Conservation (phyloP, 2,888 invertebrate genomes). For the Invenusta paracnida region DNA sequence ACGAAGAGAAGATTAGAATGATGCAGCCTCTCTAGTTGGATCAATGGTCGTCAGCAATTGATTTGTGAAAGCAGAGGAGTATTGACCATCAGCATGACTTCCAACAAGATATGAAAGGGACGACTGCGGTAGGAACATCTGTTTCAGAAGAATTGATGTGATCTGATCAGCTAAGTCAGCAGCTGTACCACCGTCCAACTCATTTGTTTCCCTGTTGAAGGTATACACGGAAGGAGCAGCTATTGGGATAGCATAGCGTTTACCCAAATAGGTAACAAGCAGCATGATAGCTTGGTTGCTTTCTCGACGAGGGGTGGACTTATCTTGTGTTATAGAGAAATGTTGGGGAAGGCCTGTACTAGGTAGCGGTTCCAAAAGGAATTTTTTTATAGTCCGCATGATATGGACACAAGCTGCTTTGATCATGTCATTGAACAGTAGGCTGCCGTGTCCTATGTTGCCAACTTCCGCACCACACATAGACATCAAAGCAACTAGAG, state of each 20-base stretch:
- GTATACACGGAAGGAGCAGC: not conserved
- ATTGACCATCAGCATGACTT: not conserved
- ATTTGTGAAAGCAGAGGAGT: not conserved
- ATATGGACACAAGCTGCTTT: not conserved
- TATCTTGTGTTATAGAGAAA: not conserved
- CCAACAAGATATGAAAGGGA: not conserved
- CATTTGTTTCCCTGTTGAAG: not conserved
- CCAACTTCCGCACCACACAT: not conserved
- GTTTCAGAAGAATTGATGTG: not conserved
- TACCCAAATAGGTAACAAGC: not conserved
- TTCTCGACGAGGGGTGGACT: not conserved
- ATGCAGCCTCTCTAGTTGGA: not conserved
- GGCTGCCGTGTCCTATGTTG: not conserved
- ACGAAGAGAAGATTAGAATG: not conserved
- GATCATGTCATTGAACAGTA: not conserved
- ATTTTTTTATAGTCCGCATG: not conserved
- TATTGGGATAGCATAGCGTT: not conserved
- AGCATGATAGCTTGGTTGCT: not conserved
- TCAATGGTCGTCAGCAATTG: not conserved
- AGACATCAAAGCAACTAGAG: not conserved
- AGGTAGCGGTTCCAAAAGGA: not conserved
- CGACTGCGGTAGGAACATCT: not conserved
- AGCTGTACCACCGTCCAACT: not conserved
- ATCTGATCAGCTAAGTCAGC: not conserved
- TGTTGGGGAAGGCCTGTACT: not conserved